Base-by-base conservation (phyloP, 2,797 vertebrate species). In the Gallinago nigripennis region DNA sequence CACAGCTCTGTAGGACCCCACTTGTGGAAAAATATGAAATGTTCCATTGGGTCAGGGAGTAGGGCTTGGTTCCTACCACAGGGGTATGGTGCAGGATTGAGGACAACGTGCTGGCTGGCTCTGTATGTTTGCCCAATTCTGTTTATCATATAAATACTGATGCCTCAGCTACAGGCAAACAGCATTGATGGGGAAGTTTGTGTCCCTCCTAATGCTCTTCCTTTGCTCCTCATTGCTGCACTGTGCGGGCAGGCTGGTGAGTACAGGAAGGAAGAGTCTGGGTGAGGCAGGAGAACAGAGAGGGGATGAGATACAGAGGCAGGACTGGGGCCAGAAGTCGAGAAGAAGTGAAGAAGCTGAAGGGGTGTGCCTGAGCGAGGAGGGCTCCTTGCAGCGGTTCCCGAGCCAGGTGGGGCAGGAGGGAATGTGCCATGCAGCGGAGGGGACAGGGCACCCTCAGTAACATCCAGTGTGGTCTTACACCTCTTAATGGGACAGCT, bases 161-260 rank as follows among this genome's bases (percentile, higher is more conserved):
- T 53, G 41, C 57, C 96, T 94, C 78, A 73, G 12, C 87, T 96
- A 60, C 43, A 57, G 56, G 41, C 30, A 94, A 91, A 88, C 28
- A 82, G 53, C 54, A 78, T 9, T n/a, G 64, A 27, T 48, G 66
- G 61, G 50, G 66, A 84, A 41, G 51, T 11, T 14, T 56, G 65
- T 81, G 82, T 70, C 39, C 21, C 15, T 95, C 73, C 46, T 73
- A 50, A 61, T 2, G 41, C 20, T 2, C 1, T 15, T 65, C 33
- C n/a, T 88, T 88, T 80, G 25, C 60, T 73, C 16, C 48, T 73
- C 3, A 0, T 18, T 43, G 15, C 46, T 84, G 46, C 60, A 45
- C 18, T 3, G 1, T 19, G 5, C 9, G 17, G 27, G 23, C 16
- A 43, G 23, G 31, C 3, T 3, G 9, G 12, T 16, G 25, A 71